These are phyloP conservation scores for Aleiodes testaceus DNA, from an alignment of 2,888 invertebrate species.

Conservation along the genomic window DNA sequence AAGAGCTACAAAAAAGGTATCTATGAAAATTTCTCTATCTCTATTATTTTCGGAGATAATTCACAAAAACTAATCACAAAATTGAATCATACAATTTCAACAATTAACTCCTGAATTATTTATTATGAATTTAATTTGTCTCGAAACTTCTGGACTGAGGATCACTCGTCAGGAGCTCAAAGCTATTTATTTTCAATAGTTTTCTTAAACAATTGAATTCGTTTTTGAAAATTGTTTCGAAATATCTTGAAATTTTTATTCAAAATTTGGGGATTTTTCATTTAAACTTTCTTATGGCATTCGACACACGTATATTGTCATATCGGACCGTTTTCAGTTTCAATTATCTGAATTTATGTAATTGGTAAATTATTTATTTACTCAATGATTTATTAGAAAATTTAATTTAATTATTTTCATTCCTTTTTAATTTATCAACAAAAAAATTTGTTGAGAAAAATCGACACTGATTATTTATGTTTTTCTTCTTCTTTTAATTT, in stretches of 20 bases:
- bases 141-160: no score
- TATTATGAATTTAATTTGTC: conserved; percentile 4
- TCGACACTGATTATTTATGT: neutral
- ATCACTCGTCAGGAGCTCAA: no score
- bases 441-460: neutral
- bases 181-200: conserved; percentile 39
- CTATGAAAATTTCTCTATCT: no score
- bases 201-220: conserved; percentile 28
- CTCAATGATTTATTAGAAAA: conserved; percentile 27
- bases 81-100: no score
- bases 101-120: no score
- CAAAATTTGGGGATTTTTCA: no score
- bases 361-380: conserved; percentile 28
- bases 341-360: conserved; percentile 28
- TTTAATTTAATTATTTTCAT: neutral
- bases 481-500: neutral
- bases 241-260: conserved; percentile 16
- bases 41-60: no score
- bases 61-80: no score
- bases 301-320: conserved; percentile 63
- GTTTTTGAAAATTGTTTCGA: conserved; percentile 15
- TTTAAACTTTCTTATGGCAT: conserved; percentile 53
- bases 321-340: conserved; percentile 57
- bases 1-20: no score
- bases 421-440: neutral